These are phyloP conservation scores for Lepidocyrtoides sp. DNA, from an alignment of 2,888 invertebrate species.

Conservation along the genomic window DNA sequence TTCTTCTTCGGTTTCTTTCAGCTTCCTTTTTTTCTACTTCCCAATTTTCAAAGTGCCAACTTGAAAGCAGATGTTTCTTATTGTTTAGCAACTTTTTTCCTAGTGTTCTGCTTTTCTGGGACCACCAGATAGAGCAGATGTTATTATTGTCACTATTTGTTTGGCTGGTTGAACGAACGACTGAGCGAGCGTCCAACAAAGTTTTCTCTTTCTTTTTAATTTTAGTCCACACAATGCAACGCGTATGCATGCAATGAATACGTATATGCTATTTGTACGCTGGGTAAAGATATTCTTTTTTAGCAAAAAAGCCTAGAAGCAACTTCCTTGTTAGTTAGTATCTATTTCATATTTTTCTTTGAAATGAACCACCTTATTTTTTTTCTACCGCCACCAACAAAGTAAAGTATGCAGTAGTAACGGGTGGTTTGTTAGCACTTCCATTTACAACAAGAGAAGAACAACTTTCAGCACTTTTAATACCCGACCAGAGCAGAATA, in stretches of 20 bases:
- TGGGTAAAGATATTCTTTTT: too few relatives aligned
- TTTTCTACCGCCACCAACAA: too few relatives aligned
- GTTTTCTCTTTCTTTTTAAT: background rate
- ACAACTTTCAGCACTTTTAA: constrained; percentile 55
- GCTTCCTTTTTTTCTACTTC: constrained; percentile 27
- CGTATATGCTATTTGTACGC: background rate
- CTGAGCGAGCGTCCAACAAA: constrained; percentile 6
- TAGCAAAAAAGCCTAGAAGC: background rate
- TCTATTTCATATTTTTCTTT: background rate
- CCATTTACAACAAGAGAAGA: constrained; percentile 60
- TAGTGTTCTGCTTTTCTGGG: constrained; percentile 20
- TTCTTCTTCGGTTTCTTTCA: background rate
- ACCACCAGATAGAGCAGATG: constrained; percentile 42
- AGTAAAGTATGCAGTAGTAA: constrained; percentile 31
- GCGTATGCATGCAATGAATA: background rate
- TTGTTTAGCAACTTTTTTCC: constrained; percentile 55
- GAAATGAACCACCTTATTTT: background rate
- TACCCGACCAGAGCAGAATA: background rate
- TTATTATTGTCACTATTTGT: background rate
- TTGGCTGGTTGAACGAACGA: background rate
- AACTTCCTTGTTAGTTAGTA: constrained; percentile 42
- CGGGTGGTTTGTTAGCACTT: constrained; percentile 71
- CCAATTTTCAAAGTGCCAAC: constrained; percentile 51
- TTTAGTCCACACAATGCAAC: background rate
- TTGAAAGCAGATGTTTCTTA: constrained; percentile 70